A percentile compares a stretch with the other conserved stretches of the same genome.
phyloP scores from a whole-genome alignment of 2,888 invertebrate species.

The Acanthococcus lagerstroemiae region DNA sequence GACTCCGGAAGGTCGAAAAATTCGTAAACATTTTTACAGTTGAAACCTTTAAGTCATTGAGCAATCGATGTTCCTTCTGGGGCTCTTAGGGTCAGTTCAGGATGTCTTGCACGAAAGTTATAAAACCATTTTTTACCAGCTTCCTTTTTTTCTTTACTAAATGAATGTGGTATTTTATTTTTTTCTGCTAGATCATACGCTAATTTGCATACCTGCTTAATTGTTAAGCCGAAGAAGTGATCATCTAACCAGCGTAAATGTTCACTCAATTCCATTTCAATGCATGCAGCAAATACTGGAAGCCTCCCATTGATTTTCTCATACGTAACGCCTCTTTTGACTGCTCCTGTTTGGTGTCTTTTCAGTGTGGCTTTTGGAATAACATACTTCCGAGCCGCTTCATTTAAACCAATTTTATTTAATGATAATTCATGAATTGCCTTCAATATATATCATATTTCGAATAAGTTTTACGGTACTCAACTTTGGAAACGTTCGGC shows the following conservation, averaged over 20 bases:
- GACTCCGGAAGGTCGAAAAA: not conserved
- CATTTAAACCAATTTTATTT: not conserved
- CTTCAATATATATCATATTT: not conserved
- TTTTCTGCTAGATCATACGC: not conserved
- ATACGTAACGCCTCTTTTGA: not conserved
- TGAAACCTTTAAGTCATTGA: constrained; percentile 3
- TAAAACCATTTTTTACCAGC: not conserved
- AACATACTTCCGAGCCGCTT: not conserved
- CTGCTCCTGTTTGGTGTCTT: not conserved
- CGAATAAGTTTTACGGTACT: too few species aligned
- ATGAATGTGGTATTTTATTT: not conserved
- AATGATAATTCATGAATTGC: not conserved
- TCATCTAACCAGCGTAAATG: not conserved
- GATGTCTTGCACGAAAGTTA: not conserved
- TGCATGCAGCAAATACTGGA: not conserved
- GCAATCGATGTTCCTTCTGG: constrained; percentile 11
- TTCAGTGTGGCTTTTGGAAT: not conserved
- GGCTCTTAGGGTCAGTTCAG: not conserved
- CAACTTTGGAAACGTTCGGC: too few species aligned
- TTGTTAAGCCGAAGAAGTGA: not conserved
- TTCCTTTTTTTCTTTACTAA: not conserved
- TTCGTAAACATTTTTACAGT: not conserved
- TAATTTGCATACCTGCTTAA: not conserved
- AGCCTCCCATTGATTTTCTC: not conserved
- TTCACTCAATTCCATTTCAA: not conserved